A percentile compares a stretch with the other conserved stretches of the same genome.
Conservation (phyloP, 2,888 invertebrate species). For the Disparrhopalites patrizii region DNA sequence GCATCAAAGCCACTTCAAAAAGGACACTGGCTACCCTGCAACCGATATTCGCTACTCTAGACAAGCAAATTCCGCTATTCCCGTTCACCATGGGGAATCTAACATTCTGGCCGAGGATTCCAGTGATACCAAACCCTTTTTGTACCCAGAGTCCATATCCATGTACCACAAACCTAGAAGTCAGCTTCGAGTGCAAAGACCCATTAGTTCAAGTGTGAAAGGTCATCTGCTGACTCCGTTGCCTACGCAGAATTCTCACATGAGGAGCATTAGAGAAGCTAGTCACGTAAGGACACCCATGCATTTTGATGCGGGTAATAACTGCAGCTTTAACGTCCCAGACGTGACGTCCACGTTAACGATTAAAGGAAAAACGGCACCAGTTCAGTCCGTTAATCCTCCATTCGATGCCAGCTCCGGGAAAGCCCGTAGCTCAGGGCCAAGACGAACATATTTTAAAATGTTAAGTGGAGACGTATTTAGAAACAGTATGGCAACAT, state of each 20-base stretch:
- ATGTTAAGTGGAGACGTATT: not conserved
- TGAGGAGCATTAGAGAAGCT: not conserved
- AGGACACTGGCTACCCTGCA: not conserved
- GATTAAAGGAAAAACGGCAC: slow-evolving; percentile 6
- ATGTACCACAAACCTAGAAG: not conserved
- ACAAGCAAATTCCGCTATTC: not conserved
- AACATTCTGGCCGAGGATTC: not conserved
- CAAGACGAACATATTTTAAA: not conserved
- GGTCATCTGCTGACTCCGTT: slow-evolving; percentile 25
- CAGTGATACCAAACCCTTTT: not conserved
- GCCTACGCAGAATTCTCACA: not conserved
- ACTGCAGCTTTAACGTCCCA: not conserved
- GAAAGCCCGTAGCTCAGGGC: not conserved
- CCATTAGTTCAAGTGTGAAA: slow-evolving; percentile 33
- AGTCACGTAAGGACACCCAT: not conserved
- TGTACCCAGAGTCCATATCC: not conserved
- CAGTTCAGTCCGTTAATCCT: not conserved
- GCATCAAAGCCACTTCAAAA: not conserved
- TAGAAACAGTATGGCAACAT: not conserved
- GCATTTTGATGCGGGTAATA: not conserved
- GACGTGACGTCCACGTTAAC: not conserved
- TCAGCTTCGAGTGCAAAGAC: slow-evolving; percentile 22
- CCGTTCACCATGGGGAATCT: not conserved
- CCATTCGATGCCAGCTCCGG: not conserved
- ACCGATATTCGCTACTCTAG: not conserved